phyloP scores from a whole-genome alignment of 2,888 invertebrate species.

The Pantelozetes paolii region DNA sequence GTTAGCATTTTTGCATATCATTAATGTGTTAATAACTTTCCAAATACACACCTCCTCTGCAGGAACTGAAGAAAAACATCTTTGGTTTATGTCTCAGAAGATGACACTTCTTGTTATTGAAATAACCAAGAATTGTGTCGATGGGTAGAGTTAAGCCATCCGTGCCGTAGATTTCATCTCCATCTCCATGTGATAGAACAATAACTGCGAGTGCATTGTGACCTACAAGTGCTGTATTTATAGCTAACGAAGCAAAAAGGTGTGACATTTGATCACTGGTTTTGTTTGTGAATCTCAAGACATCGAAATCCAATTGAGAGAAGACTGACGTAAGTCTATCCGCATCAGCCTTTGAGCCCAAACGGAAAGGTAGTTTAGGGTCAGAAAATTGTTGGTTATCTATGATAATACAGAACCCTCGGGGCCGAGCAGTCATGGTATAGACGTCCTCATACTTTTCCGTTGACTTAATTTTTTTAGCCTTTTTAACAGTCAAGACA shows the following conservation, averaged over 20 bases:
- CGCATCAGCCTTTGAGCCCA: conserved; percentile 35
- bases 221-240: background rate
- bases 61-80: conserved; percentile 45
- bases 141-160: conserved; percentile 30
- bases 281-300: background rate
- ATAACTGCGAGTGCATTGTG: conserved; percentile 25
- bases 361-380: background rate
- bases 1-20: no score
- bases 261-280: background rate
- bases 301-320: conserved; percentile 8
- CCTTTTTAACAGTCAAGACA: background rate
- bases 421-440: conserved; percentile 33
- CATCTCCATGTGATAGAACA: conserved; percentile 21
- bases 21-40: no score
- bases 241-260: background rate
- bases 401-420: conserved; percentile 39
- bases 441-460: conserved; percentile 23
- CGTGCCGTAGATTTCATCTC: conserved; percentile 31
- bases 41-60: conserved; percentile 40
- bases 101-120: conserved; percentile 43
- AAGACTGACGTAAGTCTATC: conserved; percentile 12
- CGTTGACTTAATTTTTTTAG: background rate
- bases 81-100: conserved; percentile 43
- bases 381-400: conserved; percentile 34
- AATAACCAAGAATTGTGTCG: conserved; percentile 40